phyloP scores from a whole-genome alignment of 2,888 invertebrate genomes.

The Myathropa florea region DNA sequence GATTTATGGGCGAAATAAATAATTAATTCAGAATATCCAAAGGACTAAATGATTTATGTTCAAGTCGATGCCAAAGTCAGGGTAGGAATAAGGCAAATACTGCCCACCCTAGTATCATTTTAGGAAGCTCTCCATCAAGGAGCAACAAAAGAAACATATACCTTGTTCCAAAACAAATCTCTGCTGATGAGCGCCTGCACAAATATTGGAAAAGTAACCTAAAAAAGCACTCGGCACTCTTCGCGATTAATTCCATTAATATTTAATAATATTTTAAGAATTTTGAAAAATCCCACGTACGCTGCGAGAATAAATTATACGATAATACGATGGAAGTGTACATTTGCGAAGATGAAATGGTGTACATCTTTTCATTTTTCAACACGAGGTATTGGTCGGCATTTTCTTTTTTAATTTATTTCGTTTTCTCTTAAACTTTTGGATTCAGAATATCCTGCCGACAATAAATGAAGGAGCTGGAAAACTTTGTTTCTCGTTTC shows the following conservation, averaged over 20 bases:
- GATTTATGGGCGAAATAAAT: constrained; percentile 8
- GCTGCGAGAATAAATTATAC: constrained; percentile 34
- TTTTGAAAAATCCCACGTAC: constrained; percentile 21
- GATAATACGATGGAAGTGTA: constrained; percentile 24
- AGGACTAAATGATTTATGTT: constrained; percentile 17
- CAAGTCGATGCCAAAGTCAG: background rate
- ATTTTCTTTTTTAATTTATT: constrained; percentile 24
- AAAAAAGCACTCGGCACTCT: constrained; percentile 13
- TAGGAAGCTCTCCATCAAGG: too few species aligned
- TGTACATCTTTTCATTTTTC: constrained; percentile 29
- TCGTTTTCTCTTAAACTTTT: constrained; percentile 16
- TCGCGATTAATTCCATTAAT: constrained; percentile 42
- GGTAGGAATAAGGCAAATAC: constrained; percentile 11
- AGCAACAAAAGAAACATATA: background rate
- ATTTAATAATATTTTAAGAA: constrained; percentile 40
- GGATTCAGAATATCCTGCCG: background rate
- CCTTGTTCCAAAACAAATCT: constrained; percentile 15
- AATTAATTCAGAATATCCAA: constrained; percentile 9
- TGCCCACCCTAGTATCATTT: background rate
- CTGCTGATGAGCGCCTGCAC: background rate
- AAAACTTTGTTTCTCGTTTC: background rate
- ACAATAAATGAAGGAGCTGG: background rate
- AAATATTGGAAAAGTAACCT: constrained; percentile 13
- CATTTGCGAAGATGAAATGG: constrained; percentile 21
- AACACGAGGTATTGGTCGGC: constrained; percentile 23